Evolutionary conservation across 2,113 vertebrate genomes (phyloP).

Genomic region (Tachysurus fulvidraco): DNA sequence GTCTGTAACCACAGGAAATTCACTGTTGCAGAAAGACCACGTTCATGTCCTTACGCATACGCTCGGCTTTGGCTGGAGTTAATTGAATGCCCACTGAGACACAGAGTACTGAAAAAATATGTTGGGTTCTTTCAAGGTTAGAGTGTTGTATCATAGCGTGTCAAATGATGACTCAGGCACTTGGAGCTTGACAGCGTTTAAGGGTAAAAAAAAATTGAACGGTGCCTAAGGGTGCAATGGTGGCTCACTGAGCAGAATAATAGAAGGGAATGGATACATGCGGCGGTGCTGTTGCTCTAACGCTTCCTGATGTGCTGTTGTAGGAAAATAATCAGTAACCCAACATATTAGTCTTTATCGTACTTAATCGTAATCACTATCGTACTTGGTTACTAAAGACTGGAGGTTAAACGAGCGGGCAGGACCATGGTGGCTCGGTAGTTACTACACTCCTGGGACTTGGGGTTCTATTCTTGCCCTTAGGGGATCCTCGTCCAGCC

Average conservation of each 20-base stretch:
- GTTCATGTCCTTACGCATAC: slow-evolving; percentile 31
- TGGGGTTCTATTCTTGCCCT: too few species aligned
- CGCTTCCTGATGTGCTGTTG: not conserved
- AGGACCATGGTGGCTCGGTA: too few species aligned
- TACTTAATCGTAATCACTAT: too few species aligned
- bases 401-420: too few species aligned
- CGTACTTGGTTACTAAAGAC: too few species aligned
- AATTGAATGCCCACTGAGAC: slow-evolving; percentile 56
- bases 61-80: slow-evolving; percentile 35
- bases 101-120: slow-evolving; percentile 53
- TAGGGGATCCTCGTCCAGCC: too few species aligned
- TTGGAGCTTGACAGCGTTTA: slow-evolving; percentile 40
- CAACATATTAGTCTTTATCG: too few species aligned
- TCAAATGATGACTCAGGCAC: slow-evolving; percentile 15
- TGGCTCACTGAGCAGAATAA: not conserved
- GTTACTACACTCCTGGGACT: too few species aligned
- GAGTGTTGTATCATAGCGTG: slow-evolving; percentile 40
- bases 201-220: slow-evolving; percentile 17
- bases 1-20: not conserved
- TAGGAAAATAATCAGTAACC: not conserved
- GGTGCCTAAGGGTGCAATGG: not conserved
- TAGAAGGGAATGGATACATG: not conserved
- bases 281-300: not conserved
- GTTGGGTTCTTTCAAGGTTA: slow-evolving; percentile 48
- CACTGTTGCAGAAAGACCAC: slow-evolving; percentile 23